Conservation (phyloP, 1,140 invertebrate species). For the Pygmarrhopalites habei region DNA sequence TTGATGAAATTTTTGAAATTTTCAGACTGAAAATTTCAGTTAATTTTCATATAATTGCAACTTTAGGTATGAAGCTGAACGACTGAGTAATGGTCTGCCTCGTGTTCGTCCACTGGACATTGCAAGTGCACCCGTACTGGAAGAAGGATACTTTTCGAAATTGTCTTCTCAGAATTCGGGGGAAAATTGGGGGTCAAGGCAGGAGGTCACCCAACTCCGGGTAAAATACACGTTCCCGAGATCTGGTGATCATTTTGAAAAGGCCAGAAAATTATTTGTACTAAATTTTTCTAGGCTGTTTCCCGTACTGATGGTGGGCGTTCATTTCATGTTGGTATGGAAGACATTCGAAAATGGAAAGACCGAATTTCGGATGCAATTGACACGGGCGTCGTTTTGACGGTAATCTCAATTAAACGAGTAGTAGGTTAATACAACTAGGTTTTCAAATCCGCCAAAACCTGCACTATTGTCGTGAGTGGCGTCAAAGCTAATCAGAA, state of each 20-base stretch:
- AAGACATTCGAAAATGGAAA: conserved; percentile 63
- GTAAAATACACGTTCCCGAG: too few species aligned
- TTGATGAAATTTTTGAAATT: too few species aligned
- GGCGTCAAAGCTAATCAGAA: too few species aligned
- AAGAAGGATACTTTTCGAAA: conserved; percentile 40
- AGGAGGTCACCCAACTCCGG: conserved; percentile 15
- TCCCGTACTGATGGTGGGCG: neutral
- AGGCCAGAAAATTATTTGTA: too few species aligned
- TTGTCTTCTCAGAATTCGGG: conserved; percentile 27
- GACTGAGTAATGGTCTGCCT: conserved; percentile 38
- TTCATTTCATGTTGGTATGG: conserved; percentile 14
- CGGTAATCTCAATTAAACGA: too few species aligned
- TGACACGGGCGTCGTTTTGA: conserved; percentile 53
- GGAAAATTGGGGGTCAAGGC: conserved; percentile 26
- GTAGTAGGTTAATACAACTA: too few species aligned
- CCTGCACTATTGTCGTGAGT: too few species aligned
- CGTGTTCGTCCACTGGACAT: conserved; percentile 15
- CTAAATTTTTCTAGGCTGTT: conserved; percentile 10
- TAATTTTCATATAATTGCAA: neutral
- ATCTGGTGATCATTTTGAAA: too few species aligned
- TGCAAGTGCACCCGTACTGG: neutral
- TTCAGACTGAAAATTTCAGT: too few species aligned
- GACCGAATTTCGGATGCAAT: conserved; percentile 68
- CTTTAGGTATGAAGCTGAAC: conserved; percentile 42
- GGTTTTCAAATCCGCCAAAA: too few species aligned